Percentiles rank a stretch among this genome's conserved stretches.
These are phyloP conservation scores for Cotesia chilonis DNA, from an alignment of 1,140 invertebrate genomes.

Conservation along the genomic window DNA sequence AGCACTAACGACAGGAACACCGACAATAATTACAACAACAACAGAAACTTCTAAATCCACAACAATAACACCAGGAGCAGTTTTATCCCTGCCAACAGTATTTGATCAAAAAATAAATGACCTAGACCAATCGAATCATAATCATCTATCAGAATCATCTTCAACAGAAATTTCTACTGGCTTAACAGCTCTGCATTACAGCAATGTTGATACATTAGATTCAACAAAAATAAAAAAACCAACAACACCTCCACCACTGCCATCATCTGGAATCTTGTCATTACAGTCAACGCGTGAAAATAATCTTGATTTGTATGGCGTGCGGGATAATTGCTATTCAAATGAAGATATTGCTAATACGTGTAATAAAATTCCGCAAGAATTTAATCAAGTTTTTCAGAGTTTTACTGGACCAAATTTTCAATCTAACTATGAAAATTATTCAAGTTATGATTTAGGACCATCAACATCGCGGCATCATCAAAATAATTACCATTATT, in stretches of 20 bases:
- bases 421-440: conserved; percentile 49
- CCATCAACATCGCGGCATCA: conserved; percentile 56
- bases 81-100: conserved; percentile 43
- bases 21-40: conserved; percentile 55
- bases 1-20: conserved; percentile 48
- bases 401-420: conserved; percentile 49
- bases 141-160: conserved; percentile 55
- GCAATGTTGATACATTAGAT: conserved; percentile 46
- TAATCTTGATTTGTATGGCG: conserved; percentile 73
- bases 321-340: conserved; percentile 74
- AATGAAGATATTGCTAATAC: conserved; percentile 65
- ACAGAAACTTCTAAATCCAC: conserved; percentile 54
- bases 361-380: conserved; percentile 55
- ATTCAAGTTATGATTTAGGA: conserved; percentile 51
- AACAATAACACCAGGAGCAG: neutral
- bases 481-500: conserved; percentile 56
- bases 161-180: conserved; percentile 59
- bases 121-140: neutral
- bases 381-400: conserved; percentile 59
- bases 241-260: neutral
- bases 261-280: conserved; percentile 42
- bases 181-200: conserved; percentile 74
- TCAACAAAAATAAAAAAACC: too few species aligned
- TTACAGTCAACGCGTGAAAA: conserved; percentile 70
- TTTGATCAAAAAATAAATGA: too few species aligned